Base-by-base conservation (phyloP, 1,140 invertebrate genomes). In the Akabosia matsudoensis region DNA sequence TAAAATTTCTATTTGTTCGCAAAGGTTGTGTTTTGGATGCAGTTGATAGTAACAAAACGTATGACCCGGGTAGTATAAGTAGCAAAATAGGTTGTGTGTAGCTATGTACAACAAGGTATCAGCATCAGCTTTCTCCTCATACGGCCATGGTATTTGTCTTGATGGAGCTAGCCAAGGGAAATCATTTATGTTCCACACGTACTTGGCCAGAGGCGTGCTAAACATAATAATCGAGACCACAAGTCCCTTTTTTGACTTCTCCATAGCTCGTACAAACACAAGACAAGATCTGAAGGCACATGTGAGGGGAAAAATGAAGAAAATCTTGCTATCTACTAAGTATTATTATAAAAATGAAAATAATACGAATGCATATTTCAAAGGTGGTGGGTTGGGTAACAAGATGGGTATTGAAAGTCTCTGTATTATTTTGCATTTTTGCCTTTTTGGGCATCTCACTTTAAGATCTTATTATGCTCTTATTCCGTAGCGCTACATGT, bases 181-280 rank as follows among this genome's bases (percentile, higher is more conserved):
- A 67, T 67, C 61, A 67, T 67, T 67, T 67, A 67, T 67, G 61
- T 67, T 67, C 61, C 61, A 67, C 61, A 67, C 61, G 61, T 67
- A 67, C 26, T 67, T 67, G 61, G 61, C 61, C 61, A 22, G 61
- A 30, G 61, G 61, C 61, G 61, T 67, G 61, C 61, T 30, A 67
- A 67, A 67, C 61, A 67, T 67, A 67, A 67, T 67, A 67, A 67
- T 67, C 61, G 61, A 67, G 61, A 67, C 61, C 61, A 67, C 61
- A 67, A 67, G 61, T 67, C 61, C 61, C 61, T 67, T 67, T 56
- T 67, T 67, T 67, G 61, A 67, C 61, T 67, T 10, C 28, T 67
- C 61, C 61, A 30, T 10, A 31, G 61, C n/a, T 18, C 18, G 7
- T 18, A 18, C 37, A 18, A 45, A 45, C 37, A 45, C 18, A 18